Base-by-base conservation (phyloP, 1,140 invertebrate genomes). In the Cotesia vestalis region DNA sequence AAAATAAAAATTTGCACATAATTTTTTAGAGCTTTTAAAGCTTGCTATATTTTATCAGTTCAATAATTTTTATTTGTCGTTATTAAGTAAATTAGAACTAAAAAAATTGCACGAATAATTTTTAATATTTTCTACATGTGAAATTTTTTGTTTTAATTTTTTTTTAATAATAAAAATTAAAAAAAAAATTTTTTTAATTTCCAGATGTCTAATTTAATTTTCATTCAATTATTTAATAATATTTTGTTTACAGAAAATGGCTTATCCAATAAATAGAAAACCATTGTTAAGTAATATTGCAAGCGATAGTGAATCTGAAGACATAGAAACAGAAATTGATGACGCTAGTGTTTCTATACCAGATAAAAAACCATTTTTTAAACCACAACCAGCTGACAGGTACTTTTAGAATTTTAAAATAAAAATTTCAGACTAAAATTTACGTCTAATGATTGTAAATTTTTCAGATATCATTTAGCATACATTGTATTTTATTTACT, bases 401-500 rank as follows among this genome's bases (percentile, higher is more conserved):
- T 71, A 11, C 2, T 38, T 34, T 40, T n/a, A n/a, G 17, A n/a
- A 8, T 2, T 59, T 69, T 14, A 70, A 59, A 53, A 52, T 11
- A 35, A 60, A 46, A 36, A 8, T 66, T 67, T 27, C 38, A 52
- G 46, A 34, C 20, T 0, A 11, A 52, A 52, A 1, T 55, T 6
- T 14, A 12, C 3, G n/a, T 46, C 46, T 61, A 0, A 1, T 46
- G 38, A 36, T 53, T 12, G 52, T 1, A 17, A 6, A 17, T 52
- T 73, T 88, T 88, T 51, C 79, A 93, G 91, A 71, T 91, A 88
- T 74, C 87, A 90, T 80, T 72, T 90, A 27, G 94, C 95, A 11
- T 97, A 95, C 78, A 86, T 94, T 14, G 91, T 95, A 61, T 98
- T 98, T 88, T 96, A 95, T 83, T 86, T 98, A 71, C 90, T 98